Conservation (phyloP, 2,113 vertebrate genomes). For the Caretta caretta region DNA sequence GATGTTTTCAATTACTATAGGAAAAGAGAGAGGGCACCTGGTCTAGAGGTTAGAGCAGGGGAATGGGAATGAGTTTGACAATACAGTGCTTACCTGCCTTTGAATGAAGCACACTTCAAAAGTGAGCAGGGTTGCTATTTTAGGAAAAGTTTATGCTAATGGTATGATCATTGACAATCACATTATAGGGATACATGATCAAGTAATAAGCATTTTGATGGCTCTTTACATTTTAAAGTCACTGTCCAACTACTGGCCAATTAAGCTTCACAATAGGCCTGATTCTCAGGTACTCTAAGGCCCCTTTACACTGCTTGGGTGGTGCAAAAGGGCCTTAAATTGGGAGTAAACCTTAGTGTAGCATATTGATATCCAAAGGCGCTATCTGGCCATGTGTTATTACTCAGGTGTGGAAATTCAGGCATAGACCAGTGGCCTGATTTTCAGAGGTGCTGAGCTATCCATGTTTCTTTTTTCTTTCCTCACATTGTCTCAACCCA, state of each 20-base stretch:
- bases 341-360: background rate
- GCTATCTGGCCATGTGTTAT: background rate
- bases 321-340: background rate
- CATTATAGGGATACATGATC: too few relatives aligned
- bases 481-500: background rate
- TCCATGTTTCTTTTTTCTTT: background rate
- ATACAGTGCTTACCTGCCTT: background rate
- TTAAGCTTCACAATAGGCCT: background rate
- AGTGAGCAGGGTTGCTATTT: accelerated
- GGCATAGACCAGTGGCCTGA: background rate
- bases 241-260: background rate
- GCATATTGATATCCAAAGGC: background rate
- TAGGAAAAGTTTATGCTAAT: background rate
- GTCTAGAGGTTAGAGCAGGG: background rate
- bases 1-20: background rate
- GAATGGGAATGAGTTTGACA: background rate
- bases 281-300: background rate
- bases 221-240: background rate
- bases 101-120: background rate
- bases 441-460: background rate
- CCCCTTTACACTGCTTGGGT: background rate
- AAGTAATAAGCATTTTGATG: background rate
- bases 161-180: background rate
- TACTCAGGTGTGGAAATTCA: background rate
- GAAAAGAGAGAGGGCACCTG: background rate